These are phyloP conservation scores for Megamerina dolium DNA, from an alignment of 2,888 invertebrate species.

Conservation along the genomic window DNA sequence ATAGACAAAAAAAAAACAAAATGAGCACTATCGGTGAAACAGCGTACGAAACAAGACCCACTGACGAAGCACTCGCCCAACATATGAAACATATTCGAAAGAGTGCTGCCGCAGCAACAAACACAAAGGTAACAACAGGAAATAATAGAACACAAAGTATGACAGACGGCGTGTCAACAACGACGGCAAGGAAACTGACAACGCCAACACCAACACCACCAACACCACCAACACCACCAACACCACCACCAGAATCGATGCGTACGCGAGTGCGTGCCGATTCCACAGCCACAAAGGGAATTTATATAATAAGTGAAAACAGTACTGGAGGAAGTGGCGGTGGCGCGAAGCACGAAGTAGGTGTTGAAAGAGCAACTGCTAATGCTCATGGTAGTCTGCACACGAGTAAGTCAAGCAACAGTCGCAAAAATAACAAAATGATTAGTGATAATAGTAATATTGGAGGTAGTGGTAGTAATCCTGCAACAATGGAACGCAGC, in stretches of 20 bases:
- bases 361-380: too few species aligned
- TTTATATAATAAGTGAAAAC: slow-evolving; percentile 24
- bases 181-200: slow-evolving; percentile 20
- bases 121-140: slow-evolving; percentile 14
- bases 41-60: slow-evolving; percentile 31
- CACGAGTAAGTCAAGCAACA: too few species aligned
- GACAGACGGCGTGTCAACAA: neutral
- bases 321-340: too few species aligned
- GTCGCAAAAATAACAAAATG: too few species aligned
- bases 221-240: too few species aligned
- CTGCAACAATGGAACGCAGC: slow-evolving; percentile 38
- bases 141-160: slow-evolving; percentile 6
- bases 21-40: slow-evolving; percentile 20
- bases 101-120: slow-evolving; percentile 19
- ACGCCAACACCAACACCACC: too few species aligned
- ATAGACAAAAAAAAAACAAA: too few species aligned
- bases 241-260: slow-evolving; percentile 23
- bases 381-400: too few species aligned
- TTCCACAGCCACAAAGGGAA: slow-evolving; percentile 25
- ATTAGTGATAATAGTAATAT: too few species aligned
- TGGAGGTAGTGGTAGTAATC: slow-evolving; percentile 25
- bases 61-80: slow-evolving; percentile 35
- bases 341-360: too few species aligned
- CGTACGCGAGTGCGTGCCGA: slow-evolving; percentile 35
- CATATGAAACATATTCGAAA: slow-evolving; percentile 32